phyloP scores from a whole-genome alignment of 2,797 vertebrate species.

The Carcharodon carcharias region DNA sequence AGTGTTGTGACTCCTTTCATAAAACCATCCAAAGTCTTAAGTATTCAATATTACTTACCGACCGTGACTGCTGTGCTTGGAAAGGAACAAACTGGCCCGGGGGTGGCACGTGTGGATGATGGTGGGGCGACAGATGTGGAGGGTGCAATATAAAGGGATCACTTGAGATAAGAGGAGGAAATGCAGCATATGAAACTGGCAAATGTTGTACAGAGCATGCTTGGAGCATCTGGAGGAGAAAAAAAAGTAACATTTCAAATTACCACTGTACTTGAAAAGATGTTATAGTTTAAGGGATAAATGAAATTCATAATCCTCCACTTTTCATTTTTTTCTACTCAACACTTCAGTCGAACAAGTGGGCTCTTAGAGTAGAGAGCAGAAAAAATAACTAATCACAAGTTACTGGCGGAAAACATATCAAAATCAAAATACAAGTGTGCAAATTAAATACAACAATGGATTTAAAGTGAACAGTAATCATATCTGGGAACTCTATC shows the following conservation, averaged over 20 bases:
- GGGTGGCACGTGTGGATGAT: conserved; percentile 79
- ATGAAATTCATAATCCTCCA: not conserved
- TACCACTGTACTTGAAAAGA: not conserved
- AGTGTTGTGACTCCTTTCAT: not conserved
- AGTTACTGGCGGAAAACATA: not conserved
- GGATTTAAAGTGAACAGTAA: not conserved
- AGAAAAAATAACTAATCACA: not conserved
- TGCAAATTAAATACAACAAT: not conserved
- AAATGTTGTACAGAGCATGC: conserved; percentile 93
- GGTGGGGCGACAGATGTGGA: conserved; percentile 78
- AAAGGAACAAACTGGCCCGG: conserved; percentile 90
- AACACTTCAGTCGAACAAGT: not conserved
- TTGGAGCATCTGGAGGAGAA: conserved; percentile 74
- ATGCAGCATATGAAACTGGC: conserved; percentile 83
- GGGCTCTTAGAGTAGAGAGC: not conserved
- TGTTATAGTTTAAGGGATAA: not conserved
- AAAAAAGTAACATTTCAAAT: not conserved
- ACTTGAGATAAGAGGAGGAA: conserved; percentile 86
- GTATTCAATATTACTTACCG: conserved; percentile 62
- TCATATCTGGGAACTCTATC: not conserved
- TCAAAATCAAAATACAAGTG: not conserved
- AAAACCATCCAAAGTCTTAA: not conserved
- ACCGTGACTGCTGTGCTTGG: conserved; percentile 88
- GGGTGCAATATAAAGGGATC: conserved; percentile 90
- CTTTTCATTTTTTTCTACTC: not conserved